Percentiles rank a stretch among this genome's conserved stretches.
phyloP scores from a whole-genome alignment of 2,113 vertebrate genomes.

The Oxygymnocypris stewartii region DNA sequence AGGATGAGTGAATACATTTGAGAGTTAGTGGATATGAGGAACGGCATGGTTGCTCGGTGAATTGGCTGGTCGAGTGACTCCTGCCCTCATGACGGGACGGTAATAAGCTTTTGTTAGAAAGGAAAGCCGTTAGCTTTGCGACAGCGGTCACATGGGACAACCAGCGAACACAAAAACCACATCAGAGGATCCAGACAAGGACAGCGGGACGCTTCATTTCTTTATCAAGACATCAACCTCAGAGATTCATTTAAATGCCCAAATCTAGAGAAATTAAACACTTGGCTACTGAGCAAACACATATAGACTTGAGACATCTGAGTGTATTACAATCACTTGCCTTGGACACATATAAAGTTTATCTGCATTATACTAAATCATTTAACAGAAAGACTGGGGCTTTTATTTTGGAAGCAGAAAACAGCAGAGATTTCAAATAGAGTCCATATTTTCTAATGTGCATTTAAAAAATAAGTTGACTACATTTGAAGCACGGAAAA shows the following conservation, averaged over 20 bases:
- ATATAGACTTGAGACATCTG: neutral
- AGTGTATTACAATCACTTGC: neutral
- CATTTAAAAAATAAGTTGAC: neutral
- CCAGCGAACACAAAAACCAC: neutral
- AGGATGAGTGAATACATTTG: neutral
- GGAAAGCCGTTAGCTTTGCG: slow-evolving; percentile 75
- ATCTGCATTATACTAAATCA: neutral
- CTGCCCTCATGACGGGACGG: neutral
- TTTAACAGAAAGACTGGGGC: neutral
- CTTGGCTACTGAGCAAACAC: neutral
- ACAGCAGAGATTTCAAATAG: neutral
- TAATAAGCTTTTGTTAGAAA: slow-evolving; percentile 29
- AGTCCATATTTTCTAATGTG: no score
- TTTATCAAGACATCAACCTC: neutral
- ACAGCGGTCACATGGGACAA: slow-evolving; percentile 78
- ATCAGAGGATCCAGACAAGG: slow-evolving; percentile 13
- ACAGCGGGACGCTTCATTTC: neutral
- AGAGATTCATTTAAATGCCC: neutral
- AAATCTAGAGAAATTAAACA: neutral
- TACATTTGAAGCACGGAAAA: neutral
- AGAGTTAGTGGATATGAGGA: neutral
- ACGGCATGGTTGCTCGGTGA: neutral
- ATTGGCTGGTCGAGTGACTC: slow-evolving; percentile 14
- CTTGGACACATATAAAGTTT: neutral
- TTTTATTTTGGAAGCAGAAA: neutral